These are phyloP conservation scores for Apamea sordens DNA, from an alignment of 2,888 invertebrate species.

Conservation along the genomic window DNA sequence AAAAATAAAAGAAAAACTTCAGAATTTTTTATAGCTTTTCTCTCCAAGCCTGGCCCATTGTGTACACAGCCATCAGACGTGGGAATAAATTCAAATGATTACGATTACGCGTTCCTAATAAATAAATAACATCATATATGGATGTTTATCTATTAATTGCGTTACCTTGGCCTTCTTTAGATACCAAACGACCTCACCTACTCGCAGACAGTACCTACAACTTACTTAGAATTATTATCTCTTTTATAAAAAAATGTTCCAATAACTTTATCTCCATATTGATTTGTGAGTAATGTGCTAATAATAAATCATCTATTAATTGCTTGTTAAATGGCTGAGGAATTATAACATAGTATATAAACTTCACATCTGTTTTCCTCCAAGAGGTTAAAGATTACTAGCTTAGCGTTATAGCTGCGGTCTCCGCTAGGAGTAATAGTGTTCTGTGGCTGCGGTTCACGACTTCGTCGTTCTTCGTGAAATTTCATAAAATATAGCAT, in stretches of 20 bases:
- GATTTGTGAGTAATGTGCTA: constrained; percentile 43
- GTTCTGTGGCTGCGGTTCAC: too few species aligned
- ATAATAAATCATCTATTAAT: constrained; percentile 26
- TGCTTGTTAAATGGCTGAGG: constrained; percentile 4
- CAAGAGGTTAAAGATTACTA: too few species aligned
- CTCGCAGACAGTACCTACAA: constrained; percentile 27
- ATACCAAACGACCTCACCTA: constrained; percentile 53
- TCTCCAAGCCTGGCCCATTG: background rate
- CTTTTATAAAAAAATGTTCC: constrained; percentile 33
- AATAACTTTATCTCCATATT: constrained; percentile 38
- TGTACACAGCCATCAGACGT: background rate
- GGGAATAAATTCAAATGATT: constrained; percentile 15
- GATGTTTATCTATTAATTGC: constrained; percentile 42
- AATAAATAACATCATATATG: constrained; percentile 25
- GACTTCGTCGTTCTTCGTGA: too few species aligned
- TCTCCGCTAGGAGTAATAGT: too few species aligned
- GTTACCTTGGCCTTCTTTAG: constrained; percentile 66
- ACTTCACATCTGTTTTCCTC: too few species aligned
- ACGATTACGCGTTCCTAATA: constrained; percentile 30
- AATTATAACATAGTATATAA: background rate
- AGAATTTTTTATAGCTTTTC: background rate
- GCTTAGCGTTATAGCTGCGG: too few species aligned
- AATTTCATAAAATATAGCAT: too few species aligned
- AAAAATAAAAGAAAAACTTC: background rate
- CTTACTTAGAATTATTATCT: constrained; percentile 44